A percentile compares a stretch with the other conserved stretches of the same genome.
Evolutionary conservation across 2,888 invertebrate genomes (phyloP).

Genomic region (Pogonocherus hispidulus): DNA sequence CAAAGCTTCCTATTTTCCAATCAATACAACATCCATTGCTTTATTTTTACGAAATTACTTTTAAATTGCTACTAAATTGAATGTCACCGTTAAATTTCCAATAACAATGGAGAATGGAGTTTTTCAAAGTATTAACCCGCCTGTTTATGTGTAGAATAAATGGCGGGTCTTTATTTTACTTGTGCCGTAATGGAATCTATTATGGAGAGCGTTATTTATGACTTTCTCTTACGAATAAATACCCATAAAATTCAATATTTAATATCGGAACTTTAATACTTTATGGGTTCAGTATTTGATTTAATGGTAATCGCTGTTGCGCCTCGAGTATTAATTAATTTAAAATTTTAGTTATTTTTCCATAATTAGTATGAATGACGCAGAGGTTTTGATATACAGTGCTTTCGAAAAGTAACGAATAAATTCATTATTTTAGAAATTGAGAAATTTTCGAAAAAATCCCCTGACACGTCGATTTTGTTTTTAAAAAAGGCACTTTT

Average conservation of each 20-base stretch:
- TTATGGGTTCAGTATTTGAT: slow-evolving; percentile 1
- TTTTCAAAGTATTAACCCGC: slow-evolving; percentile 36
- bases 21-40: slow-evolving; percentile 37
- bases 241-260: slow-evolving; percentile 29
- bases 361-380: no score
- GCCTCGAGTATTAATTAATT: background rate
- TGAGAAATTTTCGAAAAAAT: no score
- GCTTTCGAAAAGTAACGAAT: no score
- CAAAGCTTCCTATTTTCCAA: slow-evolving; percentile 27
- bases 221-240: slow-evolving; percentile 21
- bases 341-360: background rate
- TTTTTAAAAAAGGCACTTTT: no score
- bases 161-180: slow-evolving; percentile 37
- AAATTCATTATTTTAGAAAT: no score
- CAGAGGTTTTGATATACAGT: no score
- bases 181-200: slow-evolving; percentile 35
- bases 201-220: slow-evolving; percentile 35
- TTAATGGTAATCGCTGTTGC: background rate
- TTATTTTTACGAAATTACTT: slow-evolving; percentile 61
- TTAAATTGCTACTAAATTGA: slow-evolving; percentile 62
- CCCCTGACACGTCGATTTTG: no score
- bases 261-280: slow-evolving; percentile 8
- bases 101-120: slow-evolving; percentile 49
- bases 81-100: slow-evolving; percentile 56
- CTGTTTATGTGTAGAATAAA: slow-evolving; percentile 40